Evolutionary conservation across 2,888 invertebrate species (phyloP).

Genomic region (Lithosia quadra): DNA sequence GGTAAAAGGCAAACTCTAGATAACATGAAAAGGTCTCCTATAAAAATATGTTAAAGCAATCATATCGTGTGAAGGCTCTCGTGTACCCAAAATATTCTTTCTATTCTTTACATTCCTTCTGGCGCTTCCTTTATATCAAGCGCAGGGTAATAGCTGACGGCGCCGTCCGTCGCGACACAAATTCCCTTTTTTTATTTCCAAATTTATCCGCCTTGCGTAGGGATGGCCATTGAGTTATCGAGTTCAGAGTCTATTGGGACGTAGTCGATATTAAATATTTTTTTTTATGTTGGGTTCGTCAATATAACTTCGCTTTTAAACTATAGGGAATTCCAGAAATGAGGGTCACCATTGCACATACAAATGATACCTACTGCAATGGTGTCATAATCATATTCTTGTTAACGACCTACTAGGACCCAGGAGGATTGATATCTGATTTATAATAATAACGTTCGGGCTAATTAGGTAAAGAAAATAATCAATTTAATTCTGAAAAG

Average conservation of each 20-base stretch:
- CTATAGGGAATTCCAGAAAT: too few relatives aligned
- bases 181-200: constrained; percentile 43
- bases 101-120: constrained; percentile 29
- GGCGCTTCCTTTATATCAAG: constrained; percentile 15
- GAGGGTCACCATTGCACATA: too few relatives aligned
- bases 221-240: constrained; percentile 12
- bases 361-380: too few relatives aligned
- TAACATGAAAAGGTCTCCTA: constrained; percentile 15
- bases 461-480: too few relatives aligned
- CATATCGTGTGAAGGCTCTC: constrained; percentile 17
- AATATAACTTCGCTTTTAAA: too few relatives aligned
- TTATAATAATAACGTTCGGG: too few relatives aligned
- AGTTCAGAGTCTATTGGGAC: neutral
- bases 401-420: too few relatives aligned
- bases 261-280: neutral
- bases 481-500: too few relatives aligned
- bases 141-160: constrained; percentile 26
- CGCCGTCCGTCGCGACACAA: constrained; percentile 43
- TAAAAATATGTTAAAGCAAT: constrained; percentile 31
- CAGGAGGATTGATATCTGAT: too few relatives aligned
- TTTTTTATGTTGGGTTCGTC: too few relatives aligned
- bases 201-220: constrained; percentile 28
- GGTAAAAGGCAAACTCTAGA: constrained; percentile 4
- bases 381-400: too few relatives aligned
- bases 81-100: constrained; percentile 26